Percentiles rank a stretch among this genome's conserved stretches.
Evolutionary conservation across 2,888 invertebrate genomes (phyloP).

Genomic region (Luffia ferchaultella): DNA sequence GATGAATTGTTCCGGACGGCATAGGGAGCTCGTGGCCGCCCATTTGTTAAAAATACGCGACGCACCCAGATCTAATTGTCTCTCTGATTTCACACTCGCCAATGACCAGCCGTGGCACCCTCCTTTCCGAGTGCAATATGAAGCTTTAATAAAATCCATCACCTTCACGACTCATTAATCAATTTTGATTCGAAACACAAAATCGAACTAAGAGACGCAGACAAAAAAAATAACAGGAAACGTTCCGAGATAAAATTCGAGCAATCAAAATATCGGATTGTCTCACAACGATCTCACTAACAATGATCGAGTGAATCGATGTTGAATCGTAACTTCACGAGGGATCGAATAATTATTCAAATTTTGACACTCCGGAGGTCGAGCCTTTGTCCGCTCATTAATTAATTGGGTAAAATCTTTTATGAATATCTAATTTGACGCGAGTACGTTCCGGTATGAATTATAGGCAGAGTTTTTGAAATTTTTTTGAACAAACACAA

Average conservation of each 20-base stretch:
- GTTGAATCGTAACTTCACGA: conserved; percentile 2
- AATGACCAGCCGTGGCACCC: neutral
- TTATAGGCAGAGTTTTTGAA: no score
- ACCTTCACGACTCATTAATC: neutral
- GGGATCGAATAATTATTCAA: conserved; percentile 5
- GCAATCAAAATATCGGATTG: conserved; percentile 18
- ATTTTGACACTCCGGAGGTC: conserved; percentile 3
- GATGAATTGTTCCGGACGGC: conserved; percentile 57
- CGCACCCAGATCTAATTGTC: conserved; percentile 65
- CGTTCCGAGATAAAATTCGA: conserved; percentile 17
- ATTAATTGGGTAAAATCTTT: neutral
- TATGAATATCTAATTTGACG: neutral
- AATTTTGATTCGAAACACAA: conserved; percentile 4
- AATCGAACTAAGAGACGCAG: conserved; percentile 12
- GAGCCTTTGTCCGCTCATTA: neutral
- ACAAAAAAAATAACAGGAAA: conserved; percentile 10
- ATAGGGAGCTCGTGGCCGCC: conserved; percentile 35
- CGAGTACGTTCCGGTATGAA: neutral
- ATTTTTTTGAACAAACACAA: no score
- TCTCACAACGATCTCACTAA: conserved; percentile 15
- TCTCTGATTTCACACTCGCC: conserved; percentile 58
- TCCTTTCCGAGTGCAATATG: neutral
- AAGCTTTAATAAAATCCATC: conserved; percentile 8
- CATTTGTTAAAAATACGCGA: conserved; percentile 66
- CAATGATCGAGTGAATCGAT: conserved; percentile 20